Evolutionary conservation across 2,797 vertebrate species (phyloP).

Genomic region (Garrulus glandarius): DNA sequence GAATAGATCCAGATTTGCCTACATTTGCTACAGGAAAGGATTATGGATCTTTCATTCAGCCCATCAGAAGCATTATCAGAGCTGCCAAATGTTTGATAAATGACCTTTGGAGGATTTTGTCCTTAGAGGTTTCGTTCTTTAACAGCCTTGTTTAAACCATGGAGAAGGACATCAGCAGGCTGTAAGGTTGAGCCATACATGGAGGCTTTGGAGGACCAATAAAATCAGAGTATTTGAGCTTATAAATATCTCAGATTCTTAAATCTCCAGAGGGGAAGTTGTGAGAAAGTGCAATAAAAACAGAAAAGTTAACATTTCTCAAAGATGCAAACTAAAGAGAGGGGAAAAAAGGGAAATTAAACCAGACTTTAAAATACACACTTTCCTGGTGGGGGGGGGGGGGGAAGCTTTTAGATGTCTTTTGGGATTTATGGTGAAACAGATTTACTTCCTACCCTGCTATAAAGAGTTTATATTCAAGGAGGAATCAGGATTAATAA

Average conservation of each 20-base stretch:
- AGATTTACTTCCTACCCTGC: background rate
- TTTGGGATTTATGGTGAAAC: background rate
- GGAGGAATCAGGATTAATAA: background rate
- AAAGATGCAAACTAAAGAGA: background rate
- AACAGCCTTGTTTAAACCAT: conserved; percentile 9
- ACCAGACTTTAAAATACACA: background rate
- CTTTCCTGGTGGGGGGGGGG: too few relatives aligned
- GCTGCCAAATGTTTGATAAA: background rate
- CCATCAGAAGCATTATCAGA: conserved; percentile 15
- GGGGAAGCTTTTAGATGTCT: background rate
- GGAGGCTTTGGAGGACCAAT: background rate
- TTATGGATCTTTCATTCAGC: conserved; percentile 42
- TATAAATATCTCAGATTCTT: conserved; percentile 32
- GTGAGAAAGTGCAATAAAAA: conserved; percentile 7
- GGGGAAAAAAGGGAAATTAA: background rate
- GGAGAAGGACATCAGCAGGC: background rate
- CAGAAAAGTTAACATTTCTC: background rate
- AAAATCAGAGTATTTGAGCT: conserved; percentile 2
- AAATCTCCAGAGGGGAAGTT: conserved; percentile 8
- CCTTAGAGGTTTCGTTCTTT: background rate
- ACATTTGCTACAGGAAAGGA: conserved; percentile 26
- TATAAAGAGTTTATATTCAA: background rate
- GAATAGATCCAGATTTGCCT: conserved; percentile 33
- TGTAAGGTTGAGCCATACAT: background rate
- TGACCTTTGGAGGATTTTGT: background rate